phyloP scores from a whole-genome alignment of 2,888 invertebrate genomes.

The Drosophila aldrichi region DNA sequence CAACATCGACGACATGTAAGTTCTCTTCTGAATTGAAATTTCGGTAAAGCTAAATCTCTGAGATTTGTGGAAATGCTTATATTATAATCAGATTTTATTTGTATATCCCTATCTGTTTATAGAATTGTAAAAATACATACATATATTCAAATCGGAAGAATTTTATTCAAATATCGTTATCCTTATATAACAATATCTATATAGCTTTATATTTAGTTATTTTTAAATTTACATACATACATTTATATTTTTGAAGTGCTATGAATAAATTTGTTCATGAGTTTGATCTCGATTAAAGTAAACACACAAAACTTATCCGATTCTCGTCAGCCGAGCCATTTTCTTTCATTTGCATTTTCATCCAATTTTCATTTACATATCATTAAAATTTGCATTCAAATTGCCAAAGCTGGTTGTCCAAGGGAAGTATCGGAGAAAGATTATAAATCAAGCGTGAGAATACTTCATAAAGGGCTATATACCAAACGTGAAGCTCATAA shows the following conservation, averaged over 20 bases:
- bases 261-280: too few species aligned
- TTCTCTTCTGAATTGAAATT: constrained; percentile 16
- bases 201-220: too few species aligned
- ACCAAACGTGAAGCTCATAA: background rate
- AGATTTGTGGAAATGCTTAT: background rate
- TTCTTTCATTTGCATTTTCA: background rate
- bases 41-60: too few species aligned
- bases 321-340: too few species aligned
- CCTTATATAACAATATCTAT: background rate
- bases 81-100: background rate
- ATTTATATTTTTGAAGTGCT: too few species aligned
- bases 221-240: too few species aligned
- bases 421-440: background rate
- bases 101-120: too few species aligned
- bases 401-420: too few species aligned
- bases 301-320: background rate
- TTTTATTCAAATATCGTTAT: background rate
- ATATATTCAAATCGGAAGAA: too few species aligned
- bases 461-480: background rate
- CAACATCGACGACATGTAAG: constrained; percentile 83
- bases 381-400: background rate
- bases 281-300: background rate
- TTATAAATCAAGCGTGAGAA: rapidly evolving
- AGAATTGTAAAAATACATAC: too few species aligned
- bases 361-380: background rate